These are phyloP conservation scores for Heliconius ethilla DNA, from an alignment of 2,888 invertebrate genomes.

Conservation along the genomic window DNA sequence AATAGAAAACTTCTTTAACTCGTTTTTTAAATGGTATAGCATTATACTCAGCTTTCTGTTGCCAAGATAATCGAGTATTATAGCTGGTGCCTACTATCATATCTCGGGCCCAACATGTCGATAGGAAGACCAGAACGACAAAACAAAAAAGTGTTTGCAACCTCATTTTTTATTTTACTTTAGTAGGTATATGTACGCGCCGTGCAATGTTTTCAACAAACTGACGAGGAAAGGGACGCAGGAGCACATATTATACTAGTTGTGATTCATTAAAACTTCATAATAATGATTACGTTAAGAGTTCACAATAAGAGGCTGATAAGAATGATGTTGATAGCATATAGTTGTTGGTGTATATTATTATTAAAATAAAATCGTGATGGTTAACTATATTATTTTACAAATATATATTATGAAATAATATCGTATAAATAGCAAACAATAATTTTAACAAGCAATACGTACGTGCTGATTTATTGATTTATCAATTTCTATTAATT, in stretches of 20 bases:
- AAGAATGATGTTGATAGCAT: conserved; percentile 36
- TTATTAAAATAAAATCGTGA: conserved; percentile 31
- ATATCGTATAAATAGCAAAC: not conserved
- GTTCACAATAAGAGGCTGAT: conserved; percentile 39
- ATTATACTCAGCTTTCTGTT: conserved; percentile 63
- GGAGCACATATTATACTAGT: conserved; percentile 26
- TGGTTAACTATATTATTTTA: not conserved
- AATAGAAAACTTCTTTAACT: conserved; percentile 66
- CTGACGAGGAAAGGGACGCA: not conserved
- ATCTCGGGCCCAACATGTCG: conserved; percentile 56
- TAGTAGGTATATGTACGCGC: not conserved
- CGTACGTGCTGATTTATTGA: not conserved
- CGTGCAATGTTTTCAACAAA: conserved; percentile 26
- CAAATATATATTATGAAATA: not conserved
- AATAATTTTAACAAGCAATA: not conserved
- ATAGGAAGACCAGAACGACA: conserved; percentile 52
- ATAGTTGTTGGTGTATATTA: conserved; percentile 17
- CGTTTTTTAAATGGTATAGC: conserved; percentile 66
- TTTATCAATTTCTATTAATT: no score
- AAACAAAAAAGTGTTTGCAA: conserved; percentile 52
- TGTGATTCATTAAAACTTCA: conserved; percentile 25
- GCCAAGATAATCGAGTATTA: conserved; percentile 58
- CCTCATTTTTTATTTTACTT: conserved; percentile 54
- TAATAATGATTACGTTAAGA: conserved; percentile 33
- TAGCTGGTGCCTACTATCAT: conserved; percentile 62